A percentile compares a stretch with the other conserved stretches of the same genome.
phyloP scores from a whole-genome alignment of 1,140 invertebrate species.

The Acromyrmex heyeri region DNA sequence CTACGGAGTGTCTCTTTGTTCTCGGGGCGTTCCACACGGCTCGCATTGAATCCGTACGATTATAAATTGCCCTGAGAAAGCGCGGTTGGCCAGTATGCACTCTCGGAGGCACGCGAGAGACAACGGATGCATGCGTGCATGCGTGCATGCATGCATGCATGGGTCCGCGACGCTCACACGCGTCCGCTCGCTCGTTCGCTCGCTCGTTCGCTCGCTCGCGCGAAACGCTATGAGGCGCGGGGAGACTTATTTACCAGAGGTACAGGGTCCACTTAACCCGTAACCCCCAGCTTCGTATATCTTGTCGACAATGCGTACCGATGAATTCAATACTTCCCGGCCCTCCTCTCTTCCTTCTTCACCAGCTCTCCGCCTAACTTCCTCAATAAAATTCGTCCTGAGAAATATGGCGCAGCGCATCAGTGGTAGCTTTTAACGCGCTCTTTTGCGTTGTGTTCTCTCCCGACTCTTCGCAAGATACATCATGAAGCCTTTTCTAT shows the following conservation, averaged over 20 bases:
- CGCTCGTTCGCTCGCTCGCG: conserved; percentile 32
- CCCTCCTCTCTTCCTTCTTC: conserved; percentile 10
- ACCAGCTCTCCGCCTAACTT: conserved; percentile 55
- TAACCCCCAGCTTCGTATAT: conserved; percentile 81
- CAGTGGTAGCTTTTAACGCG: conserved; percentile 67
- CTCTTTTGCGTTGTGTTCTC: conserved; percentile 1
- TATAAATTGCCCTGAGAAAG: conserved; percentile 80
- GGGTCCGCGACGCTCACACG: conserved; percentile 5
- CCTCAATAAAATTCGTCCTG: conserved; percentile 76
- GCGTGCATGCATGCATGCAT: background rate
- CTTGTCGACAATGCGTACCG: conserved; percentile 78
- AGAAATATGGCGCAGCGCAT: conserved; percentile 74
- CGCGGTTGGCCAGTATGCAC: conserved; percentile 64
- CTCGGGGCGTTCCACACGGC: conserved; percentile 76
- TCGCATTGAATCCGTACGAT: conserved; percentile 81
- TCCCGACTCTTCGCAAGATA: background rate
- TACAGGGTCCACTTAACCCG: conserved; percentile 81
- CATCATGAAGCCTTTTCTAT: background rate
- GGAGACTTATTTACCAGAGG: conserved; percentile 75
- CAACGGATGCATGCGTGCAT: conserved; percentile 30
- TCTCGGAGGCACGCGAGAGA: conserved; percentile 70
- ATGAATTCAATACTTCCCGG: conserved; percentile 77
- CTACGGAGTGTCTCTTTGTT: conserved; percentile 74
- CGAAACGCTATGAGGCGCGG: background rate
- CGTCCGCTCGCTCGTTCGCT: background rate